These are phyloP conservation scores for Zaprionus ornatus DNA, from an alignment of 1,140 invertebrate species.

Conservation along the genomic window DNA sequence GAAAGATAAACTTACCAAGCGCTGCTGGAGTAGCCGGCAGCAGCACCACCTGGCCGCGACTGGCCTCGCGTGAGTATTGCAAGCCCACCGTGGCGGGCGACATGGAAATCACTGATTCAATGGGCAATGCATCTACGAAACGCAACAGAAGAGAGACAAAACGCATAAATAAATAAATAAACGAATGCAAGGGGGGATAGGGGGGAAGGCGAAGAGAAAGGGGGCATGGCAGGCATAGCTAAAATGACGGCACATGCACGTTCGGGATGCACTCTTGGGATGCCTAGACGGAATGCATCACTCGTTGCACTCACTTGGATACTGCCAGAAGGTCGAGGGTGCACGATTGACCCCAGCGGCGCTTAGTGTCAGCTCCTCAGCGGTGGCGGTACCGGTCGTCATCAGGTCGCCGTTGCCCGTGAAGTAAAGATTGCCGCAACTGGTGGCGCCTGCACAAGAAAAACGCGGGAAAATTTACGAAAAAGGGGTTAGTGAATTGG, in stretches of 20 bases:
- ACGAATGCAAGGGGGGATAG: neutral
- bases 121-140: slow-evolving; percentile 86
- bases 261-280: neutral
- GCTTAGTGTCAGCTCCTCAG: slow-evolving; percentile 74
- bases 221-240: neutral
- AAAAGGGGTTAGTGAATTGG: neutral
- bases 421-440: slow-evolving; percentile 80
- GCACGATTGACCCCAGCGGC: slow-evolving; percentile 69
- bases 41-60: slow-evolving; percentile 91
- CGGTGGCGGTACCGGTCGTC: slow-evolving; percentile 72
- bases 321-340: slow-evolving; percentile 89
- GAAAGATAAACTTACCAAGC: slow-evolving; percentile 69
- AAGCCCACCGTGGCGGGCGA: slow-evolving; percentile 89
- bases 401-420: slow-evolving; percentile 81
- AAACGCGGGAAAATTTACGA: neutral
- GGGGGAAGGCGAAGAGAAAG: neutral
- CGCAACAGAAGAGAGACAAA: slow-evolving; percentile 66
- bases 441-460: slow-evolving; percentile 65
- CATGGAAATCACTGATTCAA: slow-evolving; percentile 88
- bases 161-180: slow-evolving; percentile 64
- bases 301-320: slow-evolving; percentile 86
- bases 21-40: slow-evolving; percentile 87
- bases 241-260: neutral
- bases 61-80: slow-evolving; percentile 92
- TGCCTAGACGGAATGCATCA: neutral